Conservation (phyloP, 2,888 invertebrate genomes). For the Sphaerophoria taeniata region DNA sequence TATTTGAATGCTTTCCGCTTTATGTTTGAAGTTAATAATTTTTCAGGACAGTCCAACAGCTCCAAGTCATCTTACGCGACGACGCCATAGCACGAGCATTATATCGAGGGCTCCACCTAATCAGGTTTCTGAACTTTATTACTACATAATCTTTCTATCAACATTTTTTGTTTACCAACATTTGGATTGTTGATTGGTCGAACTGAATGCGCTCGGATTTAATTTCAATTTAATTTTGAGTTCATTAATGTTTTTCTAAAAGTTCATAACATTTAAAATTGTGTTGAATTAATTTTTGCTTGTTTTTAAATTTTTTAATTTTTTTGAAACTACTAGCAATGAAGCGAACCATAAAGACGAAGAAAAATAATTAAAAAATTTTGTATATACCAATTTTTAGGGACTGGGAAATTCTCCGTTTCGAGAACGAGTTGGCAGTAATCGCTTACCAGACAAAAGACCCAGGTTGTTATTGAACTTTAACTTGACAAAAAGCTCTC, state of each 20-base stretch:
- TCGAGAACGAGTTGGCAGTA: constrained; percentile 94
- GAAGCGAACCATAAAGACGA: constrained; percentile 54
- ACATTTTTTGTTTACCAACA: background rate
- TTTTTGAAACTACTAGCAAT: constrained; percentile 1
- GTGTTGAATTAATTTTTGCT: constrained; percentile 33
- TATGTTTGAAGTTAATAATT: constrained; percentile 78
- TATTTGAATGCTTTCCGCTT: constrained; percentile 75
- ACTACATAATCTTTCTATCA: constrained; percentile 42
- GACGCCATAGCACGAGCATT: constrained; percentile 88
- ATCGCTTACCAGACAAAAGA: constrained; percentile 91
- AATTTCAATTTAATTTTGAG: constrained; percentile 52
- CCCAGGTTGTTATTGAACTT: constrained; percentile 87
- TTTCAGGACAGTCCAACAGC: constrained; percentile 85
- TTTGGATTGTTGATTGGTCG: constrained; percentile 3
- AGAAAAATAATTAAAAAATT: constrained; percentile 7
- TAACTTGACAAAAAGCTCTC: constrained; percentile 53
- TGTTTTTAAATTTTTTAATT: constrained; percentile 23
- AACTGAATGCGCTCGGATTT: constrained; percentile 47
- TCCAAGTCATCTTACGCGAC: constrained; percentile 87
- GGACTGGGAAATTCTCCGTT: constrained; percentile 91
- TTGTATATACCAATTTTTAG: constrained; percentile 77
- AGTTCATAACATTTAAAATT: constrained; percentile 16
- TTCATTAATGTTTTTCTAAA: constrained; percentile 3
- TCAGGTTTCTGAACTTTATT: constrained; percentile 81
- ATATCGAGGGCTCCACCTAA: constrained; percentile 83